These are phyloP conservation scores for Tenthredo distinguenda DNA, from an alignment of 2,888 invertebrate genomes.

Conservation along the genomic window DNA sequence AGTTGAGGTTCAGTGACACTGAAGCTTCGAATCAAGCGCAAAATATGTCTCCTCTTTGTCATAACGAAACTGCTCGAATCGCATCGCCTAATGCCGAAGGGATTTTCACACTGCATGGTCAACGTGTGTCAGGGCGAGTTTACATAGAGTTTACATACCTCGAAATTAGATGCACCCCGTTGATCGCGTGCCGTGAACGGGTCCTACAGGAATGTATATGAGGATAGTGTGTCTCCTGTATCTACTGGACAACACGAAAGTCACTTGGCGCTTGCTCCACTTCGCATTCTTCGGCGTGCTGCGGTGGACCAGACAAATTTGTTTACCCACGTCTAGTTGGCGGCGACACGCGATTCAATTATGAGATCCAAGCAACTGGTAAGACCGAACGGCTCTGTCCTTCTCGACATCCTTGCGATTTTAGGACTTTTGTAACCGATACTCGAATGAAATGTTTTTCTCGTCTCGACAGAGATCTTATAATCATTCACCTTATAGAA, in stretches of 20 bases:
- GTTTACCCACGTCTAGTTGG: slow-evolving; percentile 26
- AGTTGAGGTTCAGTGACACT: slow-evolving; percentile 8
- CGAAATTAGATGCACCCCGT: slow-evolving; percentile 33
- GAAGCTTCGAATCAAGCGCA: background rate
- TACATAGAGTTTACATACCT: slow-evolving; percentile 1
- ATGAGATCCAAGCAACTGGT: slow-evolving; percentile 5
- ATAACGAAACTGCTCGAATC: background rate
- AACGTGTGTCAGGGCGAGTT: background rate
- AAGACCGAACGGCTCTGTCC: too few species aligned
- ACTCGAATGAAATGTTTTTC: background rate
- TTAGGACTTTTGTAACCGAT: background rate
- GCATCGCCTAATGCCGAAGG: background rate
- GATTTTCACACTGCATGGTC: slow-evolving; percentile 28
- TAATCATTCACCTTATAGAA: background rate
- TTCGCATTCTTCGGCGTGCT: slow-evolving; percentile 19
- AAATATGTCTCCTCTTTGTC: background rate
- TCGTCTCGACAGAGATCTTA: background rate
- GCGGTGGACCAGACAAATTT: slow-evolving; percentile 38
- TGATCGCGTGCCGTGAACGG: slow-evolving; percentile 14
- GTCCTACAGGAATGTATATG: background rate
- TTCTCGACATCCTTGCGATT: background rate
- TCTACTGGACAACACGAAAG: background rate
- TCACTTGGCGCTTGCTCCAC: slow-evolving; percentile 13
- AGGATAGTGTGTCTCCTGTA: slow-evolving; percentile 8
- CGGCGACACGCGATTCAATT: slow-evolving; percentile 38